Evolutionary conservation across 2,797 vertebrate species (phyloP), one percentile per base, ranked within the genome.

Genomic region (Danio tinwini): DNA sequence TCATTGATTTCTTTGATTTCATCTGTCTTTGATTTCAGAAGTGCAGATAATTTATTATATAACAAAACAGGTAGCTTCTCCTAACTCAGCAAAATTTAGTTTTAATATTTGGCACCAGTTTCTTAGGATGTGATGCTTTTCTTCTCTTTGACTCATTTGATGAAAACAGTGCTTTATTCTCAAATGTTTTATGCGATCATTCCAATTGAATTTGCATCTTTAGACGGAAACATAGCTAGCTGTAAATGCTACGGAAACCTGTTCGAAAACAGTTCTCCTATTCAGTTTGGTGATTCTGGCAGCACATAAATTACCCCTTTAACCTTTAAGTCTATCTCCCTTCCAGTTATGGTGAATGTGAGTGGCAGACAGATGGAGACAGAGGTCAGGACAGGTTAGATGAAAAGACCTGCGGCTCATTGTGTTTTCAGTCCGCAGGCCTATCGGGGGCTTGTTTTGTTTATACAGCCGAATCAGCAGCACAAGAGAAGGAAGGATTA

Each of bases 401-500:
- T 53, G 39, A 8, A 55, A 55, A 79, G 67, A 79, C 47, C 58
- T 17, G 14, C 16, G 8, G 68, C 76, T 79, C 67, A 79, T 63
- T 82, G 69, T 65, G 29, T 50, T 72, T 78, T 78, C 74, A 65
- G 50, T 52, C 39, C 55, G 7, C n/a, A 40, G 16, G 59, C 42
- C 29, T 56, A 61, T 49, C 52, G 1, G 59, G 70, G 70, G 42
- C 62, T 21, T 64, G 74, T 67, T 76, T 72, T 76, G 62, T 78
- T 77, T 72, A 65, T 71, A 78, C 59, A 72, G 45, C 44, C 21
- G 75, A 77, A 77, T 56, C 61, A 49, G 58, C 68, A n/a, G 68
- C 81, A 58, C 58, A 72, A 67, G 42, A 76, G 71, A 44, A 29
- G 70, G 64, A 61, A 81, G 64, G 62, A 74, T 74, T 75, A 62